Conservation (phyloP, 1,140 invertebrate species). For the Plutomurus gul region DNA sequence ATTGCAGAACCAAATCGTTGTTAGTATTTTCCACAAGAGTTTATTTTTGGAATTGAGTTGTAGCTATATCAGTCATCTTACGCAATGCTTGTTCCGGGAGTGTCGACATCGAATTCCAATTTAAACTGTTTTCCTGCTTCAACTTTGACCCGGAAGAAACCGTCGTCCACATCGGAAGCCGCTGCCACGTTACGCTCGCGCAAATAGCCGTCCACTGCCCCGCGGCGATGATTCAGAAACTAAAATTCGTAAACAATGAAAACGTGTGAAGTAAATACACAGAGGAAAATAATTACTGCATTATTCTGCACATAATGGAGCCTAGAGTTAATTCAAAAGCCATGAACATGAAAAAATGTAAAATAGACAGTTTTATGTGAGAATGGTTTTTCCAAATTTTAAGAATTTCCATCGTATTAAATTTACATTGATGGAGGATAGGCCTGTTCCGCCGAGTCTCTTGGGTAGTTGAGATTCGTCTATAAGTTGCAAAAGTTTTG, state of each 20-base stretch:
- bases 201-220: not conserved
- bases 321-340: too few species aligned
- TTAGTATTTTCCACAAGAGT: not conserved
- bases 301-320: not conserved
- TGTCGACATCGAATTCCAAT: slow-evolving; percentile 1
- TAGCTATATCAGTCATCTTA: not conserved
- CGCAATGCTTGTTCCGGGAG: not conserved
- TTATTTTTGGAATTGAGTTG: not conserved
- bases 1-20: too few species aligned
- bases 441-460: slow-evolving; percentile 72
- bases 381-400: too few species aligned
- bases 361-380: too few species aligned
- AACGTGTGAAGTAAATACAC: not conserved
- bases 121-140: slow-evolving; percentile 34
- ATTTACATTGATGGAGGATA: not conserved
- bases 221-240: slow-evolving; percentile 19
- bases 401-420: too few species aligned
- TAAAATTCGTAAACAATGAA: not conserved
- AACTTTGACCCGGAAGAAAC: not conserved
- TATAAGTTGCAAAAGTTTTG: slow-evolving; percentile 68
- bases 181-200: not conserved
- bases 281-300: not conserved
- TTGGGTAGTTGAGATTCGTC: slow-evolving; percentile 73
- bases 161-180: not conserved
- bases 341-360: too few species aligned